Evolutionary conservation across 1,140 invertebrate species (phyloP), one percentile per base, ranked within the genome.

Genomic region (Pseudomyrmex gracilis): DNA sequence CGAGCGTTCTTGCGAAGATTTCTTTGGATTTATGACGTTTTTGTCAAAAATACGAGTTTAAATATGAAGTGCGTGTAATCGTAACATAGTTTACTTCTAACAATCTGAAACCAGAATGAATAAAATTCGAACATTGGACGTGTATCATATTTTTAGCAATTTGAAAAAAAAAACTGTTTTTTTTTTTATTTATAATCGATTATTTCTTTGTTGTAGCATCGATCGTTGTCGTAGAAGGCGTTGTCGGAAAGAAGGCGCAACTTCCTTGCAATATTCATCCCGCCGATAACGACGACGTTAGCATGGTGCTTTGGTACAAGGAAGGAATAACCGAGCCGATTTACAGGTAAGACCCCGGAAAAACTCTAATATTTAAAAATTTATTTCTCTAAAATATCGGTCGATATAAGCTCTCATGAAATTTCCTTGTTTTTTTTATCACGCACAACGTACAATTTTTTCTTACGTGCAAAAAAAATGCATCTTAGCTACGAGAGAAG

Each of bases 241-340:
- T 96, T 13, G 91, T 94, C 13, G 95, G 95, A 43, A 94, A 93
- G 8, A 94, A 94, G 70, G 94, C 94, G 4, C 93, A 95, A 22
- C 89, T 96, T 20, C 95, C 95, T 2, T 96, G 96, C 85, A 94
- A 96, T 88, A 94, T 96, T 61, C 93, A 92, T 24, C 90, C 95
- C 63, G 88, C 89, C 1, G 86, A 92, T 12, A 92, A 95, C 70
- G 95, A 96, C 84, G 92, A 92, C 2, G 93, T 96, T 17, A 95
- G 93, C 87, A 94, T 96, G 93, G 95, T 96, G 7, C 89, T 96
- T 13, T 96, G 95, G 95, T 96, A 96, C 88, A 95, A 94, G 82
- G 95, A 95, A 86, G 95, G 94, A 17, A 94, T 91, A 22, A 93
- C 92, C 0, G 95, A 95, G 15, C 95, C 95, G 45, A 94, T 96